Evolutionary conservation across 2,888 invertebrate species (phyloP), one percentile per base, ranked within the genome.

Genomic region (Pseudoips prasinana): DNA sequence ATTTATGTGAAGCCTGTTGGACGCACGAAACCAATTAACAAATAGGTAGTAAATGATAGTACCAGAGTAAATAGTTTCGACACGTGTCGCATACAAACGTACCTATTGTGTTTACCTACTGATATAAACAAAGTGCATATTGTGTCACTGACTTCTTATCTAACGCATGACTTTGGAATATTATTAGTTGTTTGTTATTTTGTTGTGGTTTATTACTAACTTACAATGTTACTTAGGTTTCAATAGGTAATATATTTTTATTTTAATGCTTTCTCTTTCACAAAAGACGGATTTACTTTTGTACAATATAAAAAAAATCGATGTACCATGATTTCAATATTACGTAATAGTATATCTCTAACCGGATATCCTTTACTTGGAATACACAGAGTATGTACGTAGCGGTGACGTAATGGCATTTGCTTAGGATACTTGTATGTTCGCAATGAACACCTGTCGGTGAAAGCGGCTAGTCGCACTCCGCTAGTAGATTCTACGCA

Each of bases 141-240:
- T 49, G 48, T 60, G 74, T 67, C 73, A 66, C 37, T 73, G 75
- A 70, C 72, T 64, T 46, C 44, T 74, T 75, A 74, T 73, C 76
- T 57, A 44, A 46, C 33, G 39, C 50, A 58, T 54, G 65, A 64
- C 67, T 63, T 64, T 57, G 50, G 39, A 57, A 57, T 54, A 59
- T 52, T 29, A 45, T 37, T 39, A 46, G 26, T 37, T 36, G 23
- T 29, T 29, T 44, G 32, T 40, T 40, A 38, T 34, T 46, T 41
- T 30, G 38, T 39, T 37, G 30, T 27, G 28, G 25, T 19, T 24
- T 33, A 26, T 28, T 32, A 30, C 29, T 18, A 31, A 28, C 18
- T 23, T 25, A 39, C 23, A 44, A 33, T 28, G 30, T 25, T 36
- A 31, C 24, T 33, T 8, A 18, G 7, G 14, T 34, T 19, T 8